Percentiles rank a stretch among this genome's conserved stretches.
These are phyloP conservation scores for Diarsia rubi DNA, from an alignment of 2,888 invertebrate species.

Conservation along the genomic window DNA sequence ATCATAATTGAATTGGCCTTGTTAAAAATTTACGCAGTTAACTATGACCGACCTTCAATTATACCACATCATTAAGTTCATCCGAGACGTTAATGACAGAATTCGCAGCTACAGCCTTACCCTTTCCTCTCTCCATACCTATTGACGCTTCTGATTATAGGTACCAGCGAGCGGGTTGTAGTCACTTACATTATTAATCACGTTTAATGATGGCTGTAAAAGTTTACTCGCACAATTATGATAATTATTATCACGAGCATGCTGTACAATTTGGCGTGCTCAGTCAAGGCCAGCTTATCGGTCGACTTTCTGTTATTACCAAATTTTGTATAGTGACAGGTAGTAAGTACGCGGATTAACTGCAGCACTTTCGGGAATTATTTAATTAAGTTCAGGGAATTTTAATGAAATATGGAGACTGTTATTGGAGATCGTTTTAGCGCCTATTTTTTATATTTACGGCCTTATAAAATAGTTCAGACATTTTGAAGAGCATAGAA, in stretches of 20 bases:
- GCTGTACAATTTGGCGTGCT: constrained; percentile 36
- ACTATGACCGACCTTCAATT: constrained; percentile 6
- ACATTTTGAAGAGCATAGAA: neutral
- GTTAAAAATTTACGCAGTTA: neutral
- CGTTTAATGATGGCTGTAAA: constrained; percentile 14
- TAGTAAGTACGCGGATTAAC: constrained; percentile 24
- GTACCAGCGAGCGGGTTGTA: neutral
- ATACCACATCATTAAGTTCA: constrained; percentile 4
- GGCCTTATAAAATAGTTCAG: neutral
- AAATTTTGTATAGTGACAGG: constrained; percentile 22
- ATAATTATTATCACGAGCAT: constrained; percentile 29
- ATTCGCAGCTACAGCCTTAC: constrained; percentile 10
- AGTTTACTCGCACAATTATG: constrained; percentile 14
- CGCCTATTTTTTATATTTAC: neutral
- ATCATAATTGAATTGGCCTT: constrained; percentile 2
- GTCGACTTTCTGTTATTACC: constrained; percentile 22
- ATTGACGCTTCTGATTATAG: neutral
- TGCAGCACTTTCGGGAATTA: neutral
- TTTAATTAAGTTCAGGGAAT: neutral
- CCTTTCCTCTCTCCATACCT: neutral
- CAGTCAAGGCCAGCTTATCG: constrained; percentile 53
- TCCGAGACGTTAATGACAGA: constrained; percentile 4
- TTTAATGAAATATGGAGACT: neutral
- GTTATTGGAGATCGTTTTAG: neutral
- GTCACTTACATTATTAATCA: constrained; percentile 29